Conservation (phyloP, 2,113 vertebrate genomes). For the Chloropsis hardwickii region DNA sequence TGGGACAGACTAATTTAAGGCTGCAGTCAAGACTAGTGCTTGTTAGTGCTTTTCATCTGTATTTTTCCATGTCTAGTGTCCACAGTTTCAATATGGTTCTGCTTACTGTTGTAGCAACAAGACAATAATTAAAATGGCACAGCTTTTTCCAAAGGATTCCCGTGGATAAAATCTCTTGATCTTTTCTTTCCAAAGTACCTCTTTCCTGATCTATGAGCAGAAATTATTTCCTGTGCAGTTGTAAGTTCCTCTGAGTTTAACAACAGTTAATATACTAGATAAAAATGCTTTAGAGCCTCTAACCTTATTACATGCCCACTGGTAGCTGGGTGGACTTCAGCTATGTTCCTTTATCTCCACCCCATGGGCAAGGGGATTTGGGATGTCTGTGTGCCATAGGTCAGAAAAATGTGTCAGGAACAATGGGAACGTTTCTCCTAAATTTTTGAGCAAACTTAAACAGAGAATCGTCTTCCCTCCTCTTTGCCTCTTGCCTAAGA, state of each 20-base stretch:
- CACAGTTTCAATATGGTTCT: not conserved
- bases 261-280: not conserved
- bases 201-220: not conserved
- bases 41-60: not conserved
- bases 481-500: not conserved
- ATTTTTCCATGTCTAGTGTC: not conserved
- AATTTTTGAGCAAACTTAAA: not conserved
- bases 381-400: not conserved
- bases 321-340: not conserved
- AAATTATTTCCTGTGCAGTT: not conserved
- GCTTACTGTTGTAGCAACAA: not conserved
- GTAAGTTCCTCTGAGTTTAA: not conserved
- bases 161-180: not conserved
- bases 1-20: not conserved
- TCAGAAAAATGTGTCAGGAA: not conserved
- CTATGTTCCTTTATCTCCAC: not conserved
- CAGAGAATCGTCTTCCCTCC: not conserved
- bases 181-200: not conserved
- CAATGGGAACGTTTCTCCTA: not conserved
- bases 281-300: not conserved
- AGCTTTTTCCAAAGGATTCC: not conserved
- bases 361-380: not conserved
- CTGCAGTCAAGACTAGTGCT: not conserved
- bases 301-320: not conserved
- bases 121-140: not conserved